Percentiles rank a stretch among this genome's conserved stretches.
phyloP scores from a whole-genome alignment of 2,113 vertebrate species.

The Ageneiosus marmoratus region DNA sequence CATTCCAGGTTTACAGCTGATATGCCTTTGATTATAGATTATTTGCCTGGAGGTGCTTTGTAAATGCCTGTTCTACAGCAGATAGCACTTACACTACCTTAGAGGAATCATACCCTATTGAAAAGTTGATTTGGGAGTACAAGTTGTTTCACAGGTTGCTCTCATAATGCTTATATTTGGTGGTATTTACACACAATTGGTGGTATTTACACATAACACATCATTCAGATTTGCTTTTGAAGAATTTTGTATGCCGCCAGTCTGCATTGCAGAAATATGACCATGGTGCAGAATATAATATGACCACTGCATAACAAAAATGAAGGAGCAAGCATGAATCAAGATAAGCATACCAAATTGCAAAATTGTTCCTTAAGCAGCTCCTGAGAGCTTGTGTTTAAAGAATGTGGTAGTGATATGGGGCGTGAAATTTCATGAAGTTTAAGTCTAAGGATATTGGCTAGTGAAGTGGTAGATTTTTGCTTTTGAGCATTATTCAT shows the following conservation, averaged over 20 bases:
- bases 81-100: neutral
- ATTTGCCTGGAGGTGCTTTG: constrained; percentile 1
- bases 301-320: too few relatives aligned
- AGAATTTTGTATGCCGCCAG: neutral
- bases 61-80: constrained; percentile 14
- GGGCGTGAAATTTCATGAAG: too few relatives aligned
- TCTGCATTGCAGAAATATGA: neutral
- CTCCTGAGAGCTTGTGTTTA: too few relatives aligned
- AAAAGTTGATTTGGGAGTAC: neutral
- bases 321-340: too few relatives aligned
- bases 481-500: too few relatives aligned
- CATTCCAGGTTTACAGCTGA: constrained; percentile 38
- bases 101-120: neutral
- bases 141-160: neutral
- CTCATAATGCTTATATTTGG: neutral
- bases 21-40: too few relatives aligned
- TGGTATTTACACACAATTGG: neutral
- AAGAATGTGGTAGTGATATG: too few relatives aligned
- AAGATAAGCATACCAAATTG: too few relatives aligned
- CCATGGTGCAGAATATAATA: neutral
- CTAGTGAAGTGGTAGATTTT: too few relatives aligned
- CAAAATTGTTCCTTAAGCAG: too few relatives aligned
- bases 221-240: neutral
- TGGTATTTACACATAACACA: too few relatives aligned
- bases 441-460: too few relatives aligned